Evolutionary conservation across 2,113 vertebrate genomes (phyloP), one percentile per base, ranked within the genome.

Genomic region (Phylloscopus whistleri): DNA sequence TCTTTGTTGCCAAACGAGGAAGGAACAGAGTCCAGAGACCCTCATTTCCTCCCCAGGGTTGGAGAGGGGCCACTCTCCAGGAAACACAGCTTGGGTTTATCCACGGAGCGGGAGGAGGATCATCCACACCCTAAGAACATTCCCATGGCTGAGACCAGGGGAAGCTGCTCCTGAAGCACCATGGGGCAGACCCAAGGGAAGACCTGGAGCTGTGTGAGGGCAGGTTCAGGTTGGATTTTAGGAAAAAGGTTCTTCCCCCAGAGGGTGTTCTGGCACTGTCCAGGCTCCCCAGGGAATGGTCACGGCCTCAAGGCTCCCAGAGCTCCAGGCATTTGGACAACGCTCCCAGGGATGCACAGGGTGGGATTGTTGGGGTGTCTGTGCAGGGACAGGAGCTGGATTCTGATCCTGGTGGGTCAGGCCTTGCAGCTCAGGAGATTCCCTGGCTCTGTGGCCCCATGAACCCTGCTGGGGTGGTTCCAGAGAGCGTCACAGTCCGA

Each of bases 1-100:
- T 69, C 90, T 56, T 51, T 74, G 7, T 46, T 96, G 90, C 94
- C 95, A 95, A 73, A 84, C 10, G 53, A 87, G 66, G 77, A 94
- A 92, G 70, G 91, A 87, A 68, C 53, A 43, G 3, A 33, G 60
- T 9, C 30, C 4, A 58, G 72, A 59, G 85, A 84, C 68, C 56
- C 21, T 5, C 20, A 17, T 88, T 86, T 97, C 85, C 88, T 55
- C 76, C 46, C 30, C 1, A 5, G 55, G 73, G 37, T 6, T 92
- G 80, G 52, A 85, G 68, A 75, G 64, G 41, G 66, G 79, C 90
- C 69, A 7, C 63, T 84, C 79, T 88, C 75, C 62, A 68, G 76
- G 83, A 93, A 93, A 46, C 82, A 17, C 3, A 27, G 60, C 76
- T 48, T 2, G 13, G 58, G 30, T 78, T 76, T 56, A 68, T 68